Base-by-base conservation (phyloP, 2,113 vertebrate genomes). In the Tragulus kanchil region DNA sequence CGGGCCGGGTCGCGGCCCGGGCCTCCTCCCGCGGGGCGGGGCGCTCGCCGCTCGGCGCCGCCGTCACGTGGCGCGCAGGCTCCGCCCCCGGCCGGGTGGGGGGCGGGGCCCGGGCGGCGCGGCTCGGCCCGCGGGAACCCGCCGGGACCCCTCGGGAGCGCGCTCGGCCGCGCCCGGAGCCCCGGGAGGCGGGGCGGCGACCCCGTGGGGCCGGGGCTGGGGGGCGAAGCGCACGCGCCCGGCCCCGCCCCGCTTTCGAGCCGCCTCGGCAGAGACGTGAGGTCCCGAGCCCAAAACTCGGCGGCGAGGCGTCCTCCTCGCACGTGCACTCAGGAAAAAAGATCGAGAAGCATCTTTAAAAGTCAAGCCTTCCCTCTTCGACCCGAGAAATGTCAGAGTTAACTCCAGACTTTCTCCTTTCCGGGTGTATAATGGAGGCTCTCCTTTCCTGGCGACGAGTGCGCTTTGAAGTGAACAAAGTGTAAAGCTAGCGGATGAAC, bases 1-100 rank as follows among this genome's bases (percentile, higher is more conserved):
- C 85, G 58, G 73, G 73, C 87, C 48, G 93, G 96, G 89, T 96
- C 89, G 93, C 64, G 16, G 95, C 95, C 88, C 94, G 84, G 93
- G 97, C 95, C 97, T 96, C 96, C 95, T 93, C 88, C 52, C n/a
- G 93, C 95, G 61, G 93, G 95, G 97, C 93, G 95, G 94, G 93
- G 92, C 90, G 21, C 73, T 83, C 48, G 6, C 36, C 42, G 65
- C 81, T 92, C 90, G 5, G 81, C 90, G 96, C 50, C 93, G 92
- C 90, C 52, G 81, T 97, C 97, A 98, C 95, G 96, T 96, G 97
- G 88, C 10, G 0, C 31, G 0, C 6, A 1, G 16, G 31, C 45
- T 62, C 78, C 85, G 73, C 91, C 94, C 50, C 31, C 3, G 17
- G 67, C 0, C 7, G 36, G 36, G 56, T 48, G 64, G 87, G 89